These are phyloP conservation scores for Peucedramus taeniatus DNA, from an alignment of 2,113 vertebrate genomes.

Conservation along the genomic window DNA sequence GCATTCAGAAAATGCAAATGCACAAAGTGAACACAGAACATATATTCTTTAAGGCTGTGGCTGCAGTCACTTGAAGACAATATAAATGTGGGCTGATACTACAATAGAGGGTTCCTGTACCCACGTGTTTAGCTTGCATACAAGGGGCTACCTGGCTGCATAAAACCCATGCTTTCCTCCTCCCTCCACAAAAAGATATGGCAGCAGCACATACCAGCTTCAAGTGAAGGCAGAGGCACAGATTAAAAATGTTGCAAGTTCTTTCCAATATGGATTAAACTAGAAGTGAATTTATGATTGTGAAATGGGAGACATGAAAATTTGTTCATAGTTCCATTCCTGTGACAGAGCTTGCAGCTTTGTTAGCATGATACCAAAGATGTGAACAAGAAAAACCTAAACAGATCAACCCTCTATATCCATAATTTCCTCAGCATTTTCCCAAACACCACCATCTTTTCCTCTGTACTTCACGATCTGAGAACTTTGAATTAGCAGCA, in stretches of 20 bases:
- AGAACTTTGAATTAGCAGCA: not conserved
- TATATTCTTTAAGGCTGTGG: not conserved
- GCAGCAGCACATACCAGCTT: not conserved
- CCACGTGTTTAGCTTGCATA: not conserved
- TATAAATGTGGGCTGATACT: not conserved
- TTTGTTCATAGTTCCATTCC: not conserved
- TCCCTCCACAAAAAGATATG: fast-evolving
- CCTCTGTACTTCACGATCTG: not conserved
- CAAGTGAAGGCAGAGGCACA: not conserved
- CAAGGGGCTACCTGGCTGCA: not conserved
- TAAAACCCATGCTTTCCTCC: not conserved
- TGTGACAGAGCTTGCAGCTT: not conserved
- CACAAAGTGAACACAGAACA: not conserved
- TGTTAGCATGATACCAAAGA: not conserved
- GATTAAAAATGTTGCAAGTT: not conserved
- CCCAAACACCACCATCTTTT: not conserved
- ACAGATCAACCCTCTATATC: not conserved
- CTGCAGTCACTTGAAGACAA: not conserved
- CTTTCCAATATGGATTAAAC: not conserved
- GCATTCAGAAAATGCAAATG: not conserved
- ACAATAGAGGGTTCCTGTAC: fast-evolving
- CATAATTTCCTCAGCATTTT: not conserved
- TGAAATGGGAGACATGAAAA: not conserved
- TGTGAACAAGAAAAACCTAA: not conserved
- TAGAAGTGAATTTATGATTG: not conserved